Evolutionary conservation across 2,113 vertebrate species (phyloP), one percentile per base, ranked within the genome.

Genomic region (Proterorhinus semilunaris): DNA sequence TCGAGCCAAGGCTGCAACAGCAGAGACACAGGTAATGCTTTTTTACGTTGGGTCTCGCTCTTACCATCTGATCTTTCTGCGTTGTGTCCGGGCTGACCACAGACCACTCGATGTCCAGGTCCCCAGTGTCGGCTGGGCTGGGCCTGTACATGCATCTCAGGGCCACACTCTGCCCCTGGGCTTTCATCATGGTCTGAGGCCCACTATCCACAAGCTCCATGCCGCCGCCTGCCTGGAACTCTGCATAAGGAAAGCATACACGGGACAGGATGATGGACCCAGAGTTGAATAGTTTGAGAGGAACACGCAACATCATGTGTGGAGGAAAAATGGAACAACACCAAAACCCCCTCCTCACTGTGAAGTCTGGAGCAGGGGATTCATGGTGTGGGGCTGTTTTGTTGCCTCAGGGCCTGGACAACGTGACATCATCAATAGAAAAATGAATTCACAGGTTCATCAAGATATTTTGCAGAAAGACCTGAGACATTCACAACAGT

Each of bases 41-140:
- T 51, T 17, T 54, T 4, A 1, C 17, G 12, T 63, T 36, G 2
- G 53, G 6, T 66, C 11, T 44, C 27, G 44, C 27, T 45, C 87
- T 87, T 76, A 93, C 91, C 89, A 90, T 85, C 27, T 80, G 75
- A 83, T 95, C 94, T 0, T 92, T 93, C 51, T 89, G 71, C 0
- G 93, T 83, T 0, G 88, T 89, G 63, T 96, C 95, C 0, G 93
- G 92, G 13, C 91, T 93, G 89, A 96, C 73, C 69, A 93, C 81
- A 50, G 90, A 93, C 95, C 96, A 97, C 62, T 96, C 96, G 3
- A 95, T 95, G 81, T 95, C 88, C 6, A 92, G 91, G 6, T 93
- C 92, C 10, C 96, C 96, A 0, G 81, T 85, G 71, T 96, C 95
- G 3, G 73, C 77, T 0, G 92, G 88, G 49, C 92, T 92, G 0